Base-by-base conservation (phyloP, 2,797 vertebrate genomes). In the Myripristis murdjan region DNA sequence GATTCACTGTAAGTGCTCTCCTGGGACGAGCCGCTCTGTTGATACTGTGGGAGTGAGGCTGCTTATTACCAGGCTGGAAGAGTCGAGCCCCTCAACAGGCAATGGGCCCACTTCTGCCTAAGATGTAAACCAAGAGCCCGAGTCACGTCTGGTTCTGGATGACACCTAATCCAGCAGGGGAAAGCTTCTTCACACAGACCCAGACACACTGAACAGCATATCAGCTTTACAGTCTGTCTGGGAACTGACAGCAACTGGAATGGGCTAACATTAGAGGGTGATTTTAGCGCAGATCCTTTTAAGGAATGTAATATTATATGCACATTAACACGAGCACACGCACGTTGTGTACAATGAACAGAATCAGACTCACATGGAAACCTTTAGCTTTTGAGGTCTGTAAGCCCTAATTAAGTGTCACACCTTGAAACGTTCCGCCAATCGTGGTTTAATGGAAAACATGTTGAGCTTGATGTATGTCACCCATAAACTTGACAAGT, bases 91-190 rank as follows among this genome's bases (percentile, higher is more conserved):
- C 53, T 72, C 47, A 56, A 64, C 75, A 53, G 39, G 48, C 44
- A 52, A 70, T 72, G 60, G 61, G 49, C 62, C 81, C 65, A 75
- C 64, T 53, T 74, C 16, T 58, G 37, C 62, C 58, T 43, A 64
- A 63, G 55, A 66, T 70, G 58, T 12, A 24, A 75, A 72, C 58
- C 23, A 41, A 69, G 62, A 74, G 46, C 60, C 44, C 33, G 18
- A 64, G 62, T 77, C 81, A 79, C 64, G 59, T 61, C 57, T 39
- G 46, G 48, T 39, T 52, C 73, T 61, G 49, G 55, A 66, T 78
- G 78, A 75, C 43, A 55, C 58, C 55, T 71, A 82, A 70, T 77
- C 72, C 57, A 64, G 69, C 39, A 61, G 64, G 53, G 71, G 60
- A 66, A 51, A 16, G 41, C 61, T 57, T 54, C 33, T 51, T 58